A percentile compares a stretch with the other conserved stretches of the same genome.
Conservation (phyloP, 2,797 vertebrate genomes). For the Fringilla coelebs region DNA sequence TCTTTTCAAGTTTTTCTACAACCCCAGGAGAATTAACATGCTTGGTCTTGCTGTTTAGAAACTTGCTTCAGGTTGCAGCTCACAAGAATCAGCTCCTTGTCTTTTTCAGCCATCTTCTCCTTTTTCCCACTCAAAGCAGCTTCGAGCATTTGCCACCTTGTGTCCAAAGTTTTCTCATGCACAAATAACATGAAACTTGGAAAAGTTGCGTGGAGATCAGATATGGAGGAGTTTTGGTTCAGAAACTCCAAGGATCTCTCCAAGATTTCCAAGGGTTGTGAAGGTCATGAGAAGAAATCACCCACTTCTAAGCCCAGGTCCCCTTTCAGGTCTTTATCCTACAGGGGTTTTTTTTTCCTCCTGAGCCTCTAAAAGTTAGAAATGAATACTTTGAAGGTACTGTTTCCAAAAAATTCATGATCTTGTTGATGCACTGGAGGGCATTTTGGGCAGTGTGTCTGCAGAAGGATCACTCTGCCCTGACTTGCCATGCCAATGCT, state of each 20-base stretch:
- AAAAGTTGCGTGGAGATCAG: background rate
- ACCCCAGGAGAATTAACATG: background rate
- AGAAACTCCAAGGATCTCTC: background rate
- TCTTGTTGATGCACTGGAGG: background rate
- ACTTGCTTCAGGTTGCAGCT: conserved; percentile 21
- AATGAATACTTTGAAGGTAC: background rate
- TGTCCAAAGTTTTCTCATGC: background rate
- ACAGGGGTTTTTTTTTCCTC: accelerated
- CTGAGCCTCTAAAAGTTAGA: background rate
- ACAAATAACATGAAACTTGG: background rate
- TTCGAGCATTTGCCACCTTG: background rate
- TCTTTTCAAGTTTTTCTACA: conserved; percentile 28
- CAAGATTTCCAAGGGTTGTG: conserved; percentile 13
- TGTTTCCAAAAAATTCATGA: background rate
- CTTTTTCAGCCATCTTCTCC: conserved; percentile 38
- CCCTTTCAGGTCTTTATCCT: background rate
- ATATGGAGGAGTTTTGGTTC: background rate
- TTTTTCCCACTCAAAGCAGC: background rate
- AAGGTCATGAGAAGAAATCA: background rate
- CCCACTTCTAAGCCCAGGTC: background rate
- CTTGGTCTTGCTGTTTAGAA: background rate
- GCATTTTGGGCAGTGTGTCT: background rate
- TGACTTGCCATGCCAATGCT: background rate
- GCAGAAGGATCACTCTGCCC: background rate
- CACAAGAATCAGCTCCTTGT: background rate